Evolutionary conservation across 2,888 invertebrate species (phyloP), one percentile per base, ranked within the genome.

Genomic region (Augiades crinisus): DNA sequence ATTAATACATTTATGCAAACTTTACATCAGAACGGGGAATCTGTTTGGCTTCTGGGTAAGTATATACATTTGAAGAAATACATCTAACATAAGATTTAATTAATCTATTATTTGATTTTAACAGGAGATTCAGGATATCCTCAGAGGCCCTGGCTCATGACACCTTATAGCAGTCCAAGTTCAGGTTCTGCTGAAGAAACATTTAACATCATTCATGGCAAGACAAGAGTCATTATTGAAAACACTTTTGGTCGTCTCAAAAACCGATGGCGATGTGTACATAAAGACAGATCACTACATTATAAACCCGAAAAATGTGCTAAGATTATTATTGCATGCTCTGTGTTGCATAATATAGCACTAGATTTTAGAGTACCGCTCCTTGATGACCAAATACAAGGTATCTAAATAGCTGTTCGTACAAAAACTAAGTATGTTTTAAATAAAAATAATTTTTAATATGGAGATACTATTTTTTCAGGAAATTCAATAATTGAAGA

Each of bases 291-390:
- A 34, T 47, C 46, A 0, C 55, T 66, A 6, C 66, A 67, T 16
- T 68, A 67, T 36, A 47, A 45, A 22, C 65, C 61, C 12, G 8
- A 36, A 8, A 63, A 58, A 44, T 59, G 64, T 50, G 61, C 60
- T 1, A 45, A 56, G 50, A 66, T 67, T 12, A 60, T 67, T 8
- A 33, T 57, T 16, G 61, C 66, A 3, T 68, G 63, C 50, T 54
- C 40, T 38, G 62, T 66, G 5, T 38, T 68, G 12, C 60, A 65
- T 37, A 67, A 64, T 31, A 54, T 59, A 5, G 47, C 30, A 19
- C 19, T 19, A 19, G 19, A 19, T 19, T 19, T 19, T 19, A 19
- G 5, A 19, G 19, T 19, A 2, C 5, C 19, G 5, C 19, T 19
- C 2, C 19, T 5, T 2, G 19, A 19, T 3, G 19, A 19, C 2